Evolutionary conservation across 1,140 invertebrate species (phyloP).

Genomic region (Venturia canescens): DNA sequence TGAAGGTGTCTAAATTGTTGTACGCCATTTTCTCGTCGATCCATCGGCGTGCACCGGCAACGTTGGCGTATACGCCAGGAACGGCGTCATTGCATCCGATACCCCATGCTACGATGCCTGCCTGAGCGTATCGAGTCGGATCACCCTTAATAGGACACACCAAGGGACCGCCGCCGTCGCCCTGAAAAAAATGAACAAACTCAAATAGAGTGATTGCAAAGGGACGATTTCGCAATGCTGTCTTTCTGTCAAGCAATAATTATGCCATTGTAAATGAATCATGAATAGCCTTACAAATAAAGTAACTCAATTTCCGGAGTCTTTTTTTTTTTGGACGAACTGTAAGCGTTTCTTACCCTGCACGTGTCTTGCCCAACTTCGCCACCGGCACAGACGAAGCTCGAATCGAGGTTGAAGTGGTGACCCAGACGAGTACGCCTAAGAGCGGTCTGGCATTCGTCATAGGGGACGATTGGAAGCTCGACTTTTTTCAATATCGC

Average conservation of each 20-base stretch:
- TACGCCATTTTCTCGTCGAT: slow-evolving; percentile 81
- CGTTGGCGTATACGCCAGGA: slow-evolving; percentile 88
- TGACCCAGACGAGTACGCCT: slow-evolving; percentile 78
- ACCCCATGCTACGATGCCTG: slow-evolving; percentile 84
- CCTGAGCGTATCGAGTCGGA: slow-evolving; percentile 78
- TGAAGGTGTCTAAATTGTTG: slow-evolving; percentile 60
- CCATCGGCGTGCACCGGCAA: slow-evolving; percentile 84
- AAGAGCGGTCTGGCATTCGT: slow-evolving; percentile 78
- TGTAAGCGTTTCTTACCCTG: slow-evolving; percentile 75
- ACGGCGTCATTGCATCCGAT: slow-evolving; percentile 82
- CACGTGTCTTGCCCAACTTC: slow-evolving; percentile 80
- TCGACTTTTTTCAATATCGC: slow-evolving; percentile 85
- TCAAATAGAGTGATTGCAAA: too few relatives aligned
- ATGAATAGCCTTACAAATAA: too few relatives aligned
- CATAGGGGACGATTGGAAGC: slow-evolving; percentile 79
- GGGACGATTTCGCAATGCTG: too few relatives aligned
- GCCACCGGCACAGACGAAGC: slow-evolving; percentile 84
- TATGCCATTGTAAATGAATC: background rate
- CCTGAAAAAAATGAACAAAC: slow-evolving; percentile 72
- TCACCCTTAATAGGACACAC: slow-evolving; percentile 81
- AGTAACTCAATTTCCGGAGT: too few relatives aligned
- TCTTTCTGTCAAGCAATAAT: too few relatives aligned
- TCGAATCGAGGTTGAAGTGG: slow-evolving; percentile 78
- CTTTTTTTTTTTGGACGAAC: too few relatives aligned
- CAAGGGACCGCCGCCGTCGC: slow-evolving; percentile 83